A percentile compares a stretch with the other conserved stretches of the same genome.
phyloP scores from a whole-genome alignment of 2,797 vertebrate genomes.

The Tiaroga cobitis region DNA sequence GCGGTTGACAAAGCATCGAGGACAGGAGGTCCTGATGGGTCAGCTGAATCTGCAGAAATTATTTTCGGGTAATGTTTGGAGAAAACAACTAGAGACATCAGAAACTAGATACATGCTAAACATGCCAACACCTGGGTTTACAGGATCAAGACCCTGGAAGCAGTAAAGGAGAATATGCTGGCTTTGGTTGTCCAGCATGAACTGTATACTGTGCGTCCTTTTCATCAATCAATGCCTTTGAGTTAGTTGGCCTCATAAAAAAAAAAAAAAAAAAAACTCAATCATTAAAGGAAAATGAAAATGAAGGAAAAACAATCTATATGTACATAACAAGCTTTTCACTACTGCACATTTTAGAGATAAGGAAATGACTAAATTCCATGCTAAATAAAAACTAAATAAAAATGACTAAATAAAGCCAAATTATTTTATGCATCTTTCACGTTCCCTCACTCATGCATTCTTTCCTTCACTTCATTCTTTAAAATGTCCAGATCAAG shows the following conservation, averaged over 20 bases:
- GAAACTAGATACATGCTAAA: conserved; percentile 5
- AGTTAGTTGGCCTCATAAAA: neutral
- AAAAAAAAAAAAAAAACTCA: neutral
- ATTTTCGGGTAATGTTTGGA: conserved; percentile 29
- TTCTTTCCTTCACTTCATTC: neutral
- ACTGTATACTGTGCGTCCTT: neutral
- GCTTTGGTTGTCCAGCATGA: neutral
- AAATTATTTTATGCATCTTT: neutral
- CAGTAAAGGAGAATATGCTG: neutral
- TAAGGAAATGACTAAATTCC: neutral
- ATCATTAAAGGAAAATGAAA: neutral
- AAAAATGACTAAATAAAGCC: neutral
- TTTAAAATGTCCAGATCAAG: neutral
- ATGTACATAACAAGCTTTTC: neutral
- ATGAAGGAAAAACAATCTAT: neutral
- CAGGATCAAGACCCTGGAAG: neutral
- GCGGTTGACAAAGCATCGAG: neutral
- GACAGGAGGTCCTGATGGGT: conserved; percentile 3
- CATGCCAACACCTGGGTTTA: neutral
- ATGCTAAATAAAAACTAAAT: neutral
- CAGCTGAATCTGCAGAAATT: conserved; percentile 37
- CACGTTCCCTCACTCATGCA: neutral
- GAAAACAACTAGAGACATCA: conserved; percentile 14
- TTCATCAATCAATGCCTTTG: neutral
- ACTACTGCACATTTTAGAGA: neutral